These are phyloP conservation scores for Argyrosomus regius DNA, from an alignment of 2,797 vertebrate genomes.

Conservation along the genomic window DNA sequence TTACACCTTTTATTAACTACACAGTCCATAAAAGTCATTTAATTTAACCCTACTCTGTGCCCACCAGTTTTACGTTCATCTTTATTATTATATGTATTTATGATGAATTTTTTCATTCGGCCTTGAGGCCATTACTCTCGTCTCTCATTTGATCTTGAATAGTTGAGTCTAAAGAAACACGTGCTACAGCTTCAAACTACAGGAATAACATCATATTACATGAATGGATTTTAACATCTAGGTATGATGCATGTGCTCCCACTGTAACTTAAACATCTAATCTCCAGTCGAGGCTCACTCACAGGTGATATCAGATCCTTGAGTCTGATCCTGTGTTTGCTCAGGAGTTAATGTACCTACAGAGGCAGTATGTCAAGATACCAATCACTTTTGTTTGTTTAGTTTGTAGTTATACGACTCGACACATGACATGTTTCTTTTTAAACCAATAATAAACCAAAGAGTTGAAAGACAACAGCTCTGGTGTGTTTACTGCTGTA, in stretches of 20 bases:
- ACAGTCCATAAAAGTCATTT: not conserved
- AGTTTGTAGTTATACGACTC: not conserved
- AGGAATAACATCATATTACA: not conserved
- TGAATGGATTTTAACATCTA: not conserved
- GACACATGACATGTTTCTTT: not conserved
- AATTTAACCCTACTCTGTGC: not conserved
- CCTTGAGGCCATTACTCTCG: not conserved
- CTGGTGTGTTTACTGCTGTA: not conserved
- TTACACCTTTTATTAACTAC: conserved; percentile 1
- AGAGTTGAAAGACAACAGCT: conserved; percentile 15
- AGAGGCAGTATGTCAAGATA: not conserved
- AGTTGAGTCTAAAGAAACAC: not conserved
- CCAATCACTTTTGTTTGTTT: not conserved
- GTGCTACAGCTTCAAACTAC: not conserved
- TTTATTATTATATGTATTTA: conserved; percentile 25
- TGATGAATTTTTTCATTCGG: not conserved
- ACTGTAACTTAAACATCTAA: not conserved
- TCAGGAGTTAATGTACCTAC: not conserved
- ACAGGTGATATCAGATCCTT: not conserved
- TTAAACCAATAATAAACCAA: conserved; percentile 53
- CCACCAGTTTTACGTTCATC: not conserved
- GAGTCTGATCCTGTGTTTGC: not conserved
- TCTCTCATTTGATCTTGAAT: not conserved
- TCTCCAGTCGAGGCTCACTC: not conserved
- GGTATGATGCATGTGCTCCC: not conserved